Conservation (phyloP, 2,888 invertebrate species). For the Sminthurides aquaticus region DNA sequence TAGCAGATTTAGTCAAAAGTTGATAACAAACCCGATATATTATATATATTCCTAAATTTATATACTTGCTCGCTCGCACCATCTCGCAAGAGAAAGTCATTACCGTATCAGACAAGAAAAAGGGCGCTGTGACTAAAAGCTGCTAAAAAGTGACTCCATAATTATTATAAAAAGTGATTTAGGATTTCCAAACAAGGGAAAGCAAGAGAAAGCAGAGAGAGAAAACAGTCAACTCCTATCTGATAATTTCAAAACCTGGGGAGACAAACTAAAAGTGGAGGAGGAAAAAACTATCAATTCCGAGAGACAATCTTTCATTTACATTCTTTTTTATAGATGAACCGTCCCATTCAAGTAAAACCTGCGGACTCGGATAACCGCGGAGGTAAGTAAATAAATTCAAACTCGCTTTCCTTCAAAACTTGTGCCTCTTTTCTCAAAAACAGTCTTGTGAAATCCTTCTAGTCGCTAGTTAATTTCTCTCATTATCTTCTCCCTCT, state of each 20-base stretch:
- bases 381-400: constrained; percentile 29
- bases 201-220: background rate
- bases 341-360: constrained; percentile 40
- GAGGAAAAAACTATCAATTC: background rate
- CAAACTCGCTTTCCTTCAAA: background rate
- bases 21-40: background rate
- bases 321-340: constrained; percentile 33
- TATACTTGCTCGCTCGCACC: too few relatives aligned
- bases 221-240: too few relatives aligned
- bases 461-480: too few relatives aligned
- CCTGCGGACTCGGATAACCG: constrained; percentile 33
- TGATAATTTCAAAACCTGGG: too few relatives aligned
- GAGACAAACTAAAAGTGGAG: background rate
- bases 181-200: background rate
- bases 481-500: too few relatives aligned
- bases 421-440: background rate
- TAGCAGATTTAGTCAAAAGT: background rate
- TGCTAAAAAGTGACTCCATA: too few relatives aligned
- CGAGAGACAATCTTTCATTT: constrained; percentile 1
- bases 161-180: background rate
- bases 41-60: background rate
- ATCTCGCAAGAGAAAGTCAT: background rate
- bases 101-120: too few relatives aligned
- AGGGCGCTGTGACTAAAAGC: too few relatives aligned
- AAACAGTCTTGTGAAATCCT: too few relatives aligned